These are phyloP conservation scores for Eristalinus aeneus DNA, from an alignment of 2,888 invertebrate species.

Conservation along the genomic window DNA sequence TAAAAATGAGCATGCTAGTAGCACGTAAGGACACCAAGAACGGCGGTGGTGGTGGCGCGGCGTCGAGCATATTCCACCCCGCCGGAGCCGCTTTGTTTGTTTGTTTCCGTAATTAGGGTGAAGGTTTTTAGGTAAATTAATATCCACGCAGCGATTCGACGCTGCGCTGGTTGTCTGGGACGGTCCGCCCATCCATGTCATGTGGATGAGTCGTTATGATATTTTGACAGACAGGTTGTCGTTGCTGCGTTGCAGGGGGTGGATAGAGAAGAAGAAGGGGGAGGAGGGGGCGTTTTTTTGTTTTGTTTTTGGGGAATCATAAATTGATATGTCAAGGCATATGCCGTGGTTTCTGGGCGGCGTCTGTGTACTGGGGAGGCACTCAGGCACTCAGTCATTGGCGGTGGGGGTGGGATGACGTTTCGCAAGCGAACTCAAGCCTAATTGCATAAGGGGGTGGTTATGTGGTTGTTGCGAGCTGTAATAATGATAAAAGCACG, in stretches of 20 bases:
- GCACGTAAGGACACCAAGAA: slow-evolving; percentile 44
- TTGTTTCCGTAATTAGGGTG: slow-evolving; percentile 67
- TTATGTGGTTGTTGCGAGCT: slow-evolving; percentile 22
- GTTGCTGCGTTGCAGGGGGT: slow-evolving; percentile 7
- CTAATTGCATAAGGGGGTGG: slow-evolving; percentile 33
- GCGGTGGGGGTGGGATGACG: neutral
- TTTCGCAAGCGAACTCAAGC: slow-evolving; percentile 28
- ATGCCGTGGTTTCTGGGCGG: neutral
- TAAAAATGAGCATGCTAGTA: slow-evolving; percentile 68
- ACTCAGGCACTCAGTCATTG: slow-evolving; percentile 17
- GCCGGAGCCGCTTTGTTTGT: slow-evolving; percentile 43
- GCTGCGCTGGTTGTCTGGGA: slow-evolving; percentile 9
- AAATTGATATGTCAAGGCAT: slow-evolving; percentile 61
- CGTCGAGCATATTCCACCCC: neutral
- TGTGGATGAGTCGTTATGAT: slow-evolving; percentile 66
- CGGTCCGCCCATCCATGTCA: slow-evolving; percentile 42
- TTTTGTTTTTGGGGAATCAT: slow-evolving; percentile 45
- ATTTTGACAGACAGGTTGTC: slow-evolving; percentile 66
- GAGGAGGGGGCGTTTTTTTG: neutral
- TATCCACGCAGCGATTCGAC: slow-evolving; percentile 57
- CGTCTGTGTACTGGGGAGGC: neutral
- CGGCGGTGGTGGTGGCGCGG: neutral
- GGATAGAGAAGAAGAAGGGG: too few relatives aligned
- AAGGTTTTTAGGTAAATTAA: slow-evolving; percentile 69
- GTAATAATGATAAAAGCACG: neutral